These are phyloP conservation scores for Oncorhynchus keta DNA, from an alignment of 2,113 vertebrate genomes.

Conservation along the genomic window DNA sequence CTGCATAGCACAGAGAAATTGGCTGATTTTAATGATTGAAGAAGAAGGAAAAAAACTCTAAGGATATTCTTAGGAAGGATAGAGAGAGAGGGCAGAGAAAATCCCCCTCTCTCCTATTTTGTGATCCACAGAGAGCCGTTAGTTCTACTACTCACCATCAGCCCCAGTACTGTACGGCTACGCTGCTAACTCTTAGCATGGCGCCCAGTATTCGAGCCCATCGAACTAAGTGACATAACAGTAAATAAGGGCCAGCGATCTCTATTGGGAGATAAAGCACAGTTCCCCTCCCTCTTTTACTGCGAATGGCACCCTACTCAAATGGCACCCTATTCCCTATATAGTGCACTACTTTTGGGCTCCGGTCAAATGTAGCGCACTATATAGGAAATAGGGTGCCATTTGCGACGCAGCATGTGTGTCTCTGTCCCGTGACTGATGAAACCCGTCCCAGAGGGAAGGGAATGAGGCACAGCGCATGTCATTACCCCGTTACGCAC, in stretches of 20 bases:
- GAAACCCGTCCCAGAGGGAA: neutral
- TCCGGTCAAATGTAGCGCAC: no score
- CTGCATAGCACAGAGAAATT: neutral
- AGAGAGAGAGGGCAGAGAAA: neutral
- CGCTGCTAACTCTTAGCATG: no score
- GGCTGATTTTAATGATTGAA: no score
- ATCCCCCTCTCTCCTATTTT: no score
- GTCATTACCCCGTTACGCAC: neutral
- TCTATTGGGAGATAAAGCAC: neutral
- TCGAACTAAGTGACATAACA: conserved; percentile 41
- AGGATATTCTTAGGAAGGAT: neutral
- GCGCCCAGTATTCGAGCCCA: neutral
- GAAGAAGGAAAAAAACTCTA: neutral
- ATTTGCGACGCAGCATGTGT: neutral
- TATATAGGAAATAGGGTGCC: no score
- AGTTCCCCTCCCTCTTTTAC: neutral
- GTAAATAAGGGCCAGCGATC: conserved; percentile 23
- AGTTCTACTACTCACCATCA: no score
- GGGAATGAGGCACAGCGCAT: neutral
- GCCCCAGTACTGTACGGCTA: no score
- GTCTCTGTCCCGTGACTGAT: neutral
- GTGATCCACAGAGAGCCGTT: no score
- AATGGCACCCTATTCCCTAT: no score
- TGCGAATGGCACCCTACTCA: no score
- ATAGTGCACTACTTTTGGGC: no score